Evolutionary conservation across 2,797 vertebrate genomes (phyloP), one percentile per base, ranked within the genome.

Genomic region (Chaenodraco wilsoni): DNA sequence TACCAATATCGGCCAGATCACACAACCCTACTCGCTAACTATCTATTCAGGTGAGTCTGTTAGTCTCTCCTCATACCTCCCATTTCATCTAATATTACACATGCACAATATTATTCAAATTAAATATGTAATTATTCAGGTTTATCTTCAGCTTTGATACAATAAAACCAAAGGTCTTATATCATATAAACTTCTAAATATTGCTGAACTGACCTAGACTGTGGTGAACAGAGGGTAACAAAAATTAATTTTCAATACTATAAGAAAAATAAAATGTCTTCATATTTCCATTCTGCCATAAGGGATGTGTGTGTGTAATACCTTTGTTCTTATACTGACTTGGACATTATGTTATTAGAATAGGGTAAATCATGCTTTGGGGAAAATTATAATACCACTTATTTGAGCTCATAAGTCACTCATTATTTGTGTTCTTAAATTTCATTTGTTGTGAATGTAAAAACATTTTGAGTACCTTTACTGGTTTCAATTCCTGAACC

Each of bases 1-100:
- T 72, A 82, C 81, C 69, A 89, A 85, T 10, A 84, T 94, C 5
- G 93, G 93, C 43, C 92, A 93, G 84, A 94, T 95, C 65, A 94
- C 94, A 15, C 82, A 87, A 21, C 94, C 94, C 2, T 95, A 83
- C 64, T 93, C 92, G 6, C 79, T 95, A 37, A 93, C 94, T 9
- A 37, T 95, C 67, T 91, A 90, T 73, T 60, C 76, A 85, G 93
- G 94, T 94, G 19, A 56, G 78, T 59, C 49, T 49, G n/a, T 52
- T 49, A 14, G 9, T 31, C 11, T 59, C 3, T 14, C 14, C 3
- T 49, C 16, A 33, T 23, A 4, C 13, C 9, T 17, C 6, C 1
- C 14, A 12, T 33, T 33, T 40, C 23, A 43, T 58, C 1, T 11
- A 13, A 21, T 43, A 41, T 51, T 31, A 58, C 37, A 51, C 11